phyloP scores from a whole-genome alignment of 2,113 vertebrate genomes.

The Grantiella picta region DNA sequence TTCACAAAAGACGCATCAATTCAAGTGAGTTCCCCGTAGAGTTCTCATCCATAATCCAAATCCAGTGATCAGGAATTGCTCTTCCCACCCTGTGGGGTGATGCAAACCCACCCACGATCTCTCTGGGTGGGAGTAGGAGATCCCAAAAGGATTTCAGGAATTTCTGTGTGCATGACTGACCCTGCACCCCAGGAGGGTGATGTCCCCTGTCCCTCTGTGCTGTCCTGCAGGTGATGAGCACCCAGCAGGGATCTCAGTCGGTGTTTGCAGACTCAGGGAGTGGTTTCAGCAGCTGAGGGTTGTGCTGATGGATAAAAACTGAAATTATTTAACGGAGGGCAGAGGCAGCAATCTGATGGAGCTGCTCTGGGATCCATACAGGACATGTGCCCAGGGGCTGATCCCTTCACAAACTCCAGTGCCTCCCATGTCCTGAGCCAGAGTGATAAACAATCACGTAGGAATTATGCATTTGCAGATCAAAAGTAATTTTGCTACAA shows the following conservation, averaged over 20 bases:
- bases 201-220: fast-evolving
- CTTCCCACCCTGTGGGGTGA: fast-evolving
- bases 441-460: fast-evolving
- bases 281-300: fast-evolving
- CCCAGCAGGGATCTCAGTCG: neutral
- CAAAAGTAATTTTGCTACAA: neutral
- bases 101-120: fast-evolving
- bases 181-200: neutral
- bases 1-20: neutral
- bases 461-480: neutral
- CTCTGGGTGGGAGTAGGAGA: fast-evolving
- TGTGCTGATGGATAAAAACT: neutral
- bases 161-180: neutral
- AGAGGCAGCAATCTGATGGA: neutral
- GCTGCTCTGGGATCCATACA: neutral
- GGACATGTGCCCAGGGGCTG: neutral
- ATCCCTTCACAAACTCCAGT: neutral
- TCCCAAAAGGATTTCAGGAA: neutral
- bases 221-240: neutral
- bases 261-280: fast-evolving
- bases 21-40: neutral
- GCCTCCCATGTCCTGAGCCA: neutral
- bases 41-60: neutral
- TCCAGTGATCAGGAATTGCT: neutral
- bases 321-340: neutral